phyloP scores from a whole-genome alignment of 2,113 vertebrate genomes.

The Camelus bactrianus region DNA sequence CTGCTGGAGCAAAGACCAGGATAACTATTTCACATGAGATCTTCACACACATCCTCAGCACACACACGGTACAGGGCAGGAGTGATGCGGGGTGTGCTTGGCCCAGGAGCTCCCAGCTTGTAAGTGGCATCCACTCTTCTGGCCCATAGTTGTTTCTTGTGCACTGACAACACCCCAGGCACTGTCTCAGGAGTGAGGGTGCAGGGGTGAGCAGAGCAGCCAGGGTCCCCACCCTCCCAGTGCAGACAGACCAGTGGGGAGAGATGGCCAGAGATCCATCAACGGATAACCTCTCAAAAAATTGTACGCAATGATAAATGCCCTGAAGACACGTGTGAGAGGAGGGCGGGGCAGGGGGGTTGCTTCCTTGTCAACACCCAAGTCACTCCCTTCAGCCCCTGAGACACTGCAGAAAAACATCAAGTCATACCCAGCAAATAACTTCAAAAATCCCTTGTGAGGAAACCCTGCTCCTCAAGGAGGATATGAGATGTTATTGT shows the following conservation, averaged over 20 bases:
- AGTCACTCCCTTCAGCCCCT: background rate
- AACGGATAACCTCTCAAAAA: background rate
- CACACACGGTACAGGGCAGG: no score
- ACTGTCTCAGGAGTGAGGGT: background rate
- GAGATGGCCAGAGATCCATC: background rate
- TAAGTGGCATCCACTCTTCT: no score
- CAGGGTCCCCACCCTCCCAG: background rate
- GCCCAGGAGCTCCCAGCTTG: background rate
- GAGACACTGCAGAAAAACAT: background rate
- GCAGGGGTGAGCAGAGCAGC: background rate
- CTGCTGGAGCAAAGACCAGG: background rate
- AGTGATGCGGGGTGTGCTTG: background rate
- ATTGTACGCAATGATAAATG: background rate
- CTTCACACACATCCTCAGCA: background rate
- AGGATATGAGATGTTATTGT: background rate
- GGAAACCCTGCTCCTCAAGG: background rate
- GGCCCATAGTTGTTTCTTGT: background rate
- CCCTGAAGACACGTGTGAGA: fast-evolving
- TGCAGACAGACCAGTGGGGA: background rate
- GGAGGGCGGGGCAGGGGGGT: background rate
- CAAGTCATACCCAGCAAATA: background rate
- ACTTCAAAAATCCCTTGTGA: background rate
- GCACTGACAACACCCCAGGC: background rate
- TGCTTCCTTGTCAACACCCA: background rate
- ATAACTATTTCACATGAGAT: background rate